Percentiles rank a stretch among this genome's conserved stretches.
These are phyloP conservation scores for Lontra canadensis DNA, from an alignment of 2,113 vertebrate species.

Conservation along the genomic window DNA sequence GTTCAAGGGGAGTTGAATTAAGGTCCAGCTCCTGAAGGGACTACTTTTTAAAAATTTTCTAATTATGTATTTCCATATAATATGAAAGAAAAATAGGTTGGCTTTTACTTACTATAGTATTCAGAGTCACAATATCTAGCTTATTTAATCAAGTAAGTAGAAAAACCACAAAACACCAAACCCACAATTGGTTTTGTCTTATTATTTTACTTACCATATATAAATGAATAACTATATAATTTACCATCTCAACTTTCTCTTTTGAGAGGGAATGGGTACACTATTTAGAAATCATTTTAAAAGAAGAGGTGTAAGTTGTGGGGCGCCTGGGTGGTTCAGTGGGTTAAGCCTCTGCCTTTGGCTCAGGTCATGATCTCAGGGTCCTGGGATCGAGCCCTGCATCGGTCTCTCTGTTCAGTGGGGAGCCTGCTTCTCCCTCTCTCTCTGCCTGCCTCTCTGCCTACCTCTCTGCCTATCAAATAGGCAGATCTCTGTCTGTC, in stretches of 20 bases:
- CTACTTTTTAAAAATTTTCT: neutral
- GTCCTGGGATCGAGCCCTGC: too few relatives aligned
- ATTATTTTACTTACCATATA: neutral
- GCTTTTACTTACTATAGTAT: neutral
- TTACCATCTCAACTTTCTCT: neutral
- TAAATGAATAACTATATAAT: neutral
- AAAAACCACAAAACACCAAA: neutral
- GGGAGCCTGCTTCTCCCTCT: too few relatives aligned
- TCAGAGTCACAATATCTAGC: neutral
- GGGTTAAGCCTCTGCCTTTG: too few relatives aligned
- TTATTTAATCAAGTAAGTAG: neutral
- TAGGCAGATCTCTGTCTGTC: too few relatives aligned
- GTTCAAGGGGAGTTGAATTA: neutral
- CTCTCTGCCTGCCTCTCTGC: too few relatives aligned
- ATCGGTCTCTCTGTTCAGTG: too few relatives aligned
- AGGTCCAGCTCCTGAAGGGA: neutral
- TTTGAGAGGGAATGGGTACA: neutral
- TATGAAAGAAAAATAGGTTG: neutral
- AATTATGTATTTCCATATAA: neutral
- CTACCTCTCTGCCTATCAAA: too few relatives aligned
- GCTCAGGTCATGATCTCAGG: too few relatives aligned
- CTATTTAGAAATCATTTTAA: neutral
- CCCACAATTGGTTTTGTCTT: neutral
- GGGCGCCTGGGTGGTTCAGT: too few relatives aligned
- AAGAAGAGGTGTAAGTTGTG: neutral